Conservation (phyloP, 2,888 invertebrate genomes). For the Cepaea hortensis region DNA sequence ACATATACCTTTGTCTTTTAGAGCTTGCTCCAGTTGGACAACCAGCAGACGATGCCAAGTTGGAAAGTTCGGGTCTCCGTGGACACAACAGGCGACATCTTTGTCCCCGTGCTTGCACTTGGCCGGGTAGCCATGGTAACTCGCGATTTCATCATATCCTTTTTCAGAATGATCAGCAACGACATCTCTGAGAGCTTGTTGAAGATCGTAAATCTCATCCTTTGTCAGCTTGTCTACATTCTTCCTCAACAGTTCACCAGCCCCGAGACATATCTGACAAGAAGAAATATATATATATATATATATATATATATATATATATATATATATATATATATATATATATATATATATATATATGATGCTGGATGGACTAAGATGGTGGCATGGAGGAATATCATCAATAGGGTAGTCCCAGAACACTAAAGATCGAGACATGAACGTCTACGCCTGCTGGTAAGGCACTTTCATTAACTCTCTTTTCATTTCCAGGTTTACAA, state of each 20-base stretch:
- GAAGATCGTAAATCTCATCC: conserved; percentile 19
- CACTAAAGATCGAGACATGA: too few relatives aligned
- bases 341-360: too few relatives aligned
- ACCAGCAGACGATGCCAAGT: conserved; percentile 53
- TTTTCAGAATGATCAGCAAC: conserved; percentile 15
- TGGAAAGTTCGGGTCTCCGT: conserved; percentile 52
- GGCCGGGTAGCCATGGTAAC: conserved; percentile 47
- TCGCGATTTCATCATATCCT: conserved; percentile 32
- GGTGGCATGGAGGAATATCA: too few relatives aligned
- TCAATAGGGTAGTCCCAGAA: too few relatives aligned
- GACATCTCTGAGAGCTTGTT: conserved; percentile 21
- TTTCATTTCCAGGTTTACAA: too few relatives aligned
- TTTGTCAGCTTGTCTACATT: conserved; percentile 6
- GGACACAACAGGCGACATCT: conserved; percentile 51
- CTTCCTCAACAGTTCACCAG: conserved; percentile 26
- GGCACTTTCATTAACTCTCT: too few relatives aligned
- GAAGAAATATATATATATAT: too few relatives aligned
- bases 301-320: too few relatives aligned
- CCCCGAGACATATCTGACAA: background rate
- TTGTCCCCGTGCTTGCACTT: conserved; percentile 27
- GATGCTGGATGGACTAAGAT: too few relatives aligned
- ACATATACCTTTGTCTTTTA: conserved; percentile 29
- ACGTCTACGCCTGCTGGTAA: too few relatives aligned
- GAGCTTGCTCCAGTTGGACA: conserved; percentile 51
- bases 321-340: too few relatives aligned